Evolutionary conservation across 2,113 vertebrate species (phyloP).

Genomic region (Sinocyclocheilus grahami): DNA sequence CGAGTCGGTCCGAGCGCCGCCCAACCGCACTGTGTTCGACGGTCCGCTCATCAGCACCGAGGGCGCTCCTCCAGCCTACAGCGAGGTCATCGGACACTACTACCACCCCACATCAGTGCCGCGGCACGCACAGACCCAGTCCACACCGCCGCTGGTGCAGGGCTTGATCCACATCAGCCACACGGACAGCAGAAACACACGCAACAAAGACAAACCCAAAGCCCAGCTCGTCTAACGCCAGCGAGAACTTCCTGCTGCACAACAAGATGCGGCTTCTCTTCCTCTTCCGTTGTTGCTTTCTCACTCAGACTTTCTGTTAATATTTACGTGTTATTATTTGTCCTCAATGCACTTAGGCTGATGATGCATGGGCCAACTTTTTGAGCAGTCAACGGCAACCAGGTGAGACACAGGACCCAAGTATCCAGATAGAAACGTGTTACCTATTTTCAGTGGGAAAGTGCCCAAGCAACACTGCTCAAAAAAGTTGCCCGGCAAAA

Average conservation of each 20-base stretch:
- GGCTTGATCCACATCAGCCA: conserved; percentile 70
- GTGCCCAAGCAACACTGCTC: no score
- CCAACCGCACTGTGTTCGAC: conserved; percentile 95
- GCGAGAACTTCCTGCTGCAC: no score
- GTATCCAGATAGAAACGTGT: no score
- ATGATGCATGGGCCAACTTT: no score
- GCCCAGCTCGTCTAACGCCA: conserved; percentile 77
- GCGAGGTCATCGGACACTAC: conserved; percentile 91
- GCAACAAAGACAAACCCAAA: conserved; percentile 88
- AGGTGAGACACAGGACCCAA: no score
- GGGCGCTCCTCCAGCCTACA: conserved; percentile 87
- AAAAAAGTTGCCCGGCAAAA: no score
- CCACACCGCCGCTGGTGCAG: conserved; percentile 68
- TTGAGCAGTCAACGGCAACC: no score
- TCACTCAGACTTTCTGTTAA: conserved; percentile 76
- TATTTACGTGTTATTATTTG: conserved; percentile 83
- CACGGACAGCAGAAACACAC: conserved; percentile 80
- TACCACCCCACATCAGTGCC: conserved; percentile 78
- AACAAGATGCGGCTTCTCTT: no score
- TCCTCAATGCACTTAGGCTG: background rate
- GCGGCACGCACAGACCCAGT: conserved; percentile 44
- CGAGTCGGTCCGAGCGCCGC: conserved; percentile 90
- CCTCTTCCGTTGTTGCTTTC: no score
- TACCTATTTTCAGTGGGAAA: no score
- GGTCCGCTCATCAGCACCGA: conserved; percentile 79